A percentile compares a stretch with the other conserved stretches of the same genome.
Evolutionary conservation across 2,888 invertebrate species (phyloP).

Genomic region (Rotaria socialis): DNA sequence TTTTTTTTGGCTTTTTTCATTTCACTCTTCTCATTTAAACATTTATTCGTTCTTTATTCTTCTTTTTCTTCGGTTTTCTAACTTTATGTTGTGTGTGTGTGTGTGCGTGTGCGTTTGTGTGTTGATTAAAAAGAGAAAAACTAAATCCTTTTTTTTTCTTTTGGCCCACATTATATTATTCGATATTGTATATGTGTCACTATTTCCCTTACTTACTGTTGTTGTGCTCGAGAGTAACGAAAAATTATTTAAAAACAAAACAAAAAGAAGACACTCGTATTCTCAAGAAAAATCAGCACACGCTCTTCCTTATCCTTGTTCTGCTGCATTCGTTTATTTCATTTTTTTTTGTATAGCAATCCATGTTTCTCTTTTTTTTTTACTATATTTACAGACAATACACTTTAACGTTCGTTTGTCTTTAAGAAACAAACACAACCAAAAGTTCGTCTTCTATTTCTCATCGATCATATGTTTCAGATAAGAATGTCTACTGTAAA

Average conservation of each 20-base stretch:
- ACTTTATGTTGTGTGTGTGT: background rate
- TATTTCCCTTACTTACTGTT: background rate
- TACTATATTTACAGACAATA: slow-evolving; percentile 29
- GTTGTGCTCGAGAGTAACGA: slow-evolving; percentile 29
- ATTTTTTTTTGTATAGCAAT: slow-evolving; percentile 28
- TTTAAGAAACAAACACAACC: slow-evolving; percentile 9
- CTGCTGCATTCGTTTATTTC: background rate
- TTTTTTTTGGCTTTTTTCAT: background rate
- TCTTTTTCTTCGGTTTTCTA: background rate
- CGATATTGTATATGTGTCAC: slow-evolving; percentile 14
- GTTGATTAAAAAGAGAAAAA: background rate
- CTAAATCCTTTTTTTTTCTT: background rate
- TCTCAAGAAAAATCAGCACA: slow-evolving; percentile 14
- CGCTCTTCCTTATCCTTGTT: background rate
- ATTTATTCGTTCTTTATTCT: background rate
- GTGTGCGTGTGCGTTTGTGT: background rate
- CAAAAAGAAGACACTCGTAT: background rate
- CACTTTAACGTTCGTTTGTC: slow-evolving; percentile 26
- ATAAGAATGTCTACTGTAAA: background rate
- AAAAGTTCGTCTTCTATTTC: background rate
- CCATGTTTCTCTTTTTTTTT: slow-evolving; percentile 4
- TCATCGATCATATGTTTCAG: slow-evolving; percentile 4
- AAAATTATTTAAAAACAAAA: background rate
- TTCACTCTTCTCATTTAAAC: background rate
- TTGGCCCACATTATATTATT: background rate